These are phyloP conservation scores for Drosophila willistoni DNA, from an alignment of 1,140 invertebrate genomes.

Conservation along the genomic window DNA sequence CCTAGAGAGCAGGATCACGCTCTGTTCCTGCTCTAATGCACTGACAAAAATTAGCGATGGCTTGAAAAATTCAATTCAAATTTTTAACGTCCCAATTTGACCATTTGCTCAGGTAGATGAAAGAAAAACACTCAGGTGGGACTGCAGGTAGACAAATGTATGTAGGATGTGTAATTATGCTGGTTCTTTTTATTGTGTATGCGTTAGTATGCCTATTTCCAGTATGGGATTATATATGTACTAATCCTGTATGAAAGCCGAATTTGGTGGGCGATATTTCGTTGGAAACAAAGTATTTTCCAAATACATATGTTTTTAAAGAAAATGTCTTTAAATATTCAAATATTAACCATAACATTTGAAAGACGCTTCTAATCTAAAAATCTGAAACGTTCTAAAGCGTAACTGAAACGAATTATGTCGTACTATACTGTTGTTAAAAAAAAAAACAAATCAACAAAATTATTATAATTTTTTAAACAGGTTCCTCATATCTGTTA, in stretches of 20 bases:
- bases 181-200: conserved; percentile 21
- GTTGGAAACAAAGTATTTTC: background rate
- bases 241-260: conserved; percentile 46
- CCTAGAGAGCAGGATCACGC: background rate
- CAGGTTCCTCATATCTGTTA: too few species aligned
- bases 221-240: conserved; percentile 64
- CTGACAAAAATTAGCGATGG: conserved; percentile 58
- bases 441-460: background rate
- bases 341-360: background rate
- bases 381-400: background rate
- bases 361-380: background rate
- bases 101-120: conserved; percentile 4
- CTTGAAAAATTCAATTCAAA: conserved; percentile 42
- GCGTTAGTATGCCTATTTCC: background rate
- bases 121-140: conserved; percentile 49
- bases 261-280: background rate
- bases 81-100: conserved; percentile 15
- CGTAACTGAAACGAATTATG: conserved; percentile 1
- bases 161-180: conserved; percentile 57
- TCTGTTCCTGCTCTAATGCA: conserved; percentile 30
- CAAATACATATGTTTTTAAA: background rate
- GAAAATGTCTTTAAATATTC: background rate
- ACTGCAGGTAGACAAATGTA: conserved; percentile 6
- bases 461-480: background rate
- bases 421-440: background rate